These are phyloP conservation scores for Stenolophus ochropezus DNA, from an alignment of 2,888 invertebrate species.

Conservation along the genomic window DNA sequence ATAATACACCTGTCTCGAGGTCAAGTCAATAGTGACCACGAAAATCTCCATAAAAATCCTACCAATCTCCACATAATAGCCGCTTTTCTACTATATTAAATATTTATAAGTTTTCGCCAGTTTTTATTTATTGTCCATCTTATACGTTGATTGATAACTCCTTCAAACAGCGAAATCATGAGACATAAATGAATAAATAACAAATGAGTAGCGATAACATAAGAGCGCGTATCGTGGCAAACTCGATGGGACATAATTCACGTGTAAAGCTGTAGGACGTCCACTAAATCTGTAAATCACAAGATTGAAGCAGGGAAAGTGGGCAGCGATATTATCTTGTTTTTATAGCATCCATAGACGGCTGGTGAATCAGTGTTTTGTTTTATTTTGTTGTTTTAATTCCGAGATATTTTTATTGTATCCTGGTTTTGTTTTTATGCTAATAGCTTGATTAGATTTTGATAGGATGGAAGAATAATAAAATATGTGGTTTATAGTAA, in stretches of 20 bases:
- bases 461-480: not conserved
- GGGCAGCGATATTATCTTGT: constrained; percentile 53
- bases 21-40: constrained; percentile 15
- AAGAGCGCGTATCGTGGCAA: constrained; percentile 1
- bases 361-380: constrained; percentile 18
- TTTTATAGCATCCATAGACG: constrained; percentile 39
- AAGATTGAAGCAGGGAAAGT: constrained; percentile 37
- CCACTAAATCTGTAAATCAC: constrained; percentile 42
- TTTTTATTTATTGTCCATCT: no score
- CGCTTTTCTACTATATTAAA: constrained; percentile 39
- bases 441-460: constrained; percentile 33
- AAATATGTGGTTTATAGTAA: not conserved
- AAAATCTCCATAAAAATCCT: constrained; percentile 1
- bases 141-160: constrained; percentile 26
- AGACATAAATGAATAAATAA: constrained; percentile 27
- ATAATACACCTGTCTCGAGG: constrained; percentile 30
- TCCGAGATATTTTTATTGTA: not conserved
- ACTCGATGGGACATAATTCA: constrained; percentile 35
- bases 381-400: constrained; percentile 30
- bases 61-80: constrained; percentile 21
- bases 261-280: constrained; percentile 17
- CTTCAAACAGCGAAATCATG: constrained; percentile 28
- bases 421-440: constrained; percentile 36
- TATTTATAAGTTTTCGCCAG: constrained; percentile 34
- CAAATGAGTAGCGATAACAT: constrained; percentile 25